Conservation (phyloP, 2,888 invertebrate genomes). For the Lottia gigantea region DNA sequence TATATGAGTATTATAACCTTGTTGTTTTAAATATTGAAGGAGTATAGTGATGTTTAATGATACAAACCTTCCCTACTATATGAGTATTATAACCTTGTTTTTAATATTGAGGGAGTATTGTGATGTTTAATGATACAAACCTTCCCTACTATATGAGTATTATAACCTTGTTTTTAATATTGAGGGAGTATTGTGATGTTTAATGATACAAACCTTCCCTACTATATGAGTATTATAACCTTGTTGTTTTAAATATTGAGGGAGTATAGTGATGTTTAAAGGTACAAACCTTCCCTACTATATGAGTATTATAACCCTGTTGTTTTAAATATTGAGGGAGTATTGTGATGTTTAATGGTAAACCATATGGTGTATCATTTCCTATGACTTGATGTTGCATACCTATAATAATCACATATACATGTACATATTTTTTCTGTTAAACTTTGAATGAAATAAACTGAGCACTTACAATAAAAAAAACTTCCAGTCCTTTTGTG, state of each 20-base stretch:
- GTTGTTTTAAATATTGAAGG: background rate
- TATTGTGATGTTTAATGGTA: slow-evolving; percentile 82
- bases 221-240: background rate
- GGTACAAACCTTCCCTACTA: slow-evolving; percentile 79
- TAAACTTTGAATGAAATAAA: too few relatives aligned
- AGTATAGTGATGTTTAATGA: background rate
- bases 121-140: background rate
- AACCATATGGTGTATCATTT: slow-evolving; percentile 83
- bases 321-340: slow-evolving; percentile 84
- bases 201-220: background rate
- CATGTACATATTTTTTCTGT: too few relatives aligned
- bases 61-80: background rate
- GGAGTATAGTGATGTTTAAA: background rate
- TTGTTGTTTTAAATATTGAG: background rate
- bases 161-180: background rate
- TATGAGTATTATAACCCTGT: slow-evolving; percentile 82
- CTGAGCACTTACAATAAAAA: too few relatives aligned
- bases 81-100: background rate
- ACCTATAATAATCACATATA: slow-evolving; percentile 68
- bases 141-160: background rate
- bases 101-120: background rate
- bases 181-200: background rate
- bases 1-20: background rate
- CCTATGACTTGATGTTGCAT: slow-evolving; percentile 80
- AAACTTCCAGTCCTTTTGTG: too few relatives aligned